A percentile compares a stretch with the other conserved stretches of the same genome.
Conservation (phyloP, 2,113 vertebrate genomes). For the Microtus oregoni region DNA sequence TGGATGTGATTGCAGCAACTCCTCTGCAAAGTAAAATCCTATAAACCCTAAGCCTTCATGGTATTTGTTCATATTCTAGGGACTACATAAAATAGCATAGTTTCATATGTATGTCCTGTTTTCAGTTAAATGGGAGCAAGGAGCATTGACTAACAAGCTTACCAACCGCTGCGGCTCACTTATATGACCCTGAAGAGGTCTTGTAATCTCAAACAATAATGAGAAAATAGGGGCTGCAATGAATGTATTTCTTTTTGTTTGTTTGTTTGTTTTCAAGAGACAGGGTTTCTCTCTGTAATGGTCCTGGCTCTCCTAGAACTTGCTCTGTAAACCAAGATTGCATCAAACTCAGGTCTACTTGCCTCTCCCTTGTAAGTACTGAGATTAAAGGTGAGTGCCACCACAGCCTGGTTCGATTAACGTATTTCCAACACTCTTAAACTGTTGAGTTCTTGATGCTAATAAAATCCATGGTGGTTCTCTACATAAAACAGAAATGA, state of each 20-base stretch:
- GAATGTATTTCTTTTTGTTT: neutral
- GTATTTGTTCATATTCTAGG: neutral
- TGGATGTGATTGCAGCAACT: neutral
- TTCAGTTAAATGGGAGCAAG: neutral
- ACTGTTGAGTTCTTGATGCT: neutral
- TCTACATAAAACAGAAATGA: slow-evolving; percentile 38
- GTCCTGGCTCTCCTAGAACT: too few species aligned
- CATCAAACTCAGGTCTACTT: too few species aligned
- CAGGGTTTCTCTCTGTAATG: too few species aligned
- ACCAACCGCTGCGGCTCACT: neutral
- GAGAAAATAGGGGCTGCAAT: neutral
- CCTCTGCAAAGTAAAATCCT: neutral
- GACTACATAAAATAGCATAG: neutral
- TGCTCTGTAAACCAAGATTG: too few species aligned
- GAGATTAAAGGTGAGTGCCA: neutral
- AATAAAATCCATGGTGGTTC: neutral
- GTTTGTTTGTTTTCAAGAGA: too few species aligned
- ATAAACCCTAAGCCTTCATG: neutral
- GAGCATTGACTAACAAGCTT: neutral
- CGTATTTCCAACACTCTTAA: neutral
- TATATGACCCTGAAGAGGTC: neutral
- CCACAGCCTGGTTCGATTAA: neutral
- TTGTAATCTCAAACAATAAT: neutral
- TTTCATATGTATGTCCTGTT: neutral
- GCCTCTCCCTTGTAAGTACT: neutral